Base-by-base conservation (phyloP, 2,888 invertebrate genomes). In the Ptychoptera contaminata region DNA sequence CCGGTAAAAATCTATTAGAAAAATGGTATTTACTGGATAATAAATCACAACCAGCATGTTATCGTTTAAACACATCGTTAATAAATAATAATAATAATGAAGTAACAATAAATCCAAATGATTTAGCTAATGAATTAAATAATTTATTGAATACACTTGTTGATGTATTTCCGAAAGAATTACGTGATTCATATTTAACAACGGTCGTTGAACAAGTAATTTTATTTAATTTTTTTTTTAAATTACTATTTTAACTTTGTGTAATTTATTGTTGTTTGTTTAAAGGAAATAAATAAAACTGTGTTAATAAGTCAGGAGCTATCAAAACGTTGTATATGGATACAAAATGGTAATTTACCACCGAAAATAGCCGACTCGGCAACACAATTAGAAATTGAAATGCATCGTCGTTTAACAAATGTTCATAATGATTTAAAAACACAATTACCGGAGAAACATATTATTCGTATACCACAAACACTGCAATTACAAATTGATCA, bases 241-340 rank as follows among this genome's bases (percentile, higher is more conserved):
- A 23, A 5, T 23, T 23, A 3, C 23, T 23, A 23, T 23, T 23
- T 23, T 23, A 23, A 23, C 23, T n/a, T n/a, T n/a, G n/a, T n/a
- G n/a, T n/a, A n/a, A n/a, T n/a, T n/a, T n/a, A n/a, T n/a, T n/a
- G n/a, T n/a, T n/a, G n/a, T n/a, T n/a, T n/a, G n/a, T n/a, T n/a
- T 23, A 23, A 23, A 23, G 23, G 23, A 85, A 62, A 80, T 86
- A 2, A 82, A 84, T 54, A 83, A 84, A 59, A 82, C 83, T 0
- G 81, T 86, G 8, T 71, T 83, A 52, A 79, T 82, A 75, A 82
- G 81, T 54, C 77, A 79, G 55, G 84, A 85, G 58, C 70, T 83
- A 45, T 82, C 83, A 2, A 76, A 82, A 52, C 73, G 83, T 45
- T 84, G 84, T 57, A 74, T 86, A 56, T 86, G 86, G 85, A 73